Evolutionary conservation across 2,113 vertebrate species (phyloP).

Genomic region (Thryonomys swinderianus): DNA sequence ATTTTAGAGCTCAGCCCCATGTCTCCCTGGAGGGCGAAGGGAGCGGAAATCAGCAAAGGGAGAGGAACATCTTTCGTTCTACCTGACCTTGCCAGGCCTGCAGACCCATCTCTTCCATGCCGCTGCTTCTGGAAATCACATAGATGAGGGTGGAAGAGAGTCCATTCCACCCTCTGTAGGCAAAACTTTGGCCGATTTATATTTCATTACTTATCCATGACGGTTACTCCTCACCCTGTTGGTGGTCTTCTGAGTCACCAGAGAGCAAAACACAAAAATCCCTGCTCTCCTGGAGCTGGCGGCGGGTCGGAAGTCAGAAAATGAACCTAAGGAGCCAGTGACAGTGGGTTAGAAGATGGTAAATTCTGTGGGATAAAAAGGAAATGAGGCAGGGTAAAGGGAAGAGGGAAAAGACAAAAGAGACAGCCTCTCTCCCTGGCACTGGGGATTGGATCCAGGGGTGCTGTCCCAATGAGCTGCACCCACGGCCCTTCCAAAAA

Average conservation of each 20-base stretch:
- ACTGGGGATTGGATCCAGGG: neutral
- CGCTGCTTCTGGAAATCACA: neutral
- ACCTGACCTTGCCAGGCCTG: conserved; percentile 13
- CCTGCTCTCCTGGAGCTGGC: neutral
- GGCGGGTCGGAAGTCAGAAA: neutral
- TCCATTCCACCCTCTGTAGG: neutral
- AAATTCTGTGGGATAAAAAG: neutral
- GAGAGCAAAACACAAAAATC: neutral
- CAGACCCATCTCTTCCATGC: neutral
- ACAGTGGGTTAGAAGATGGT: neutral
- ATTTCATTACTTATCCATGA: neutral
- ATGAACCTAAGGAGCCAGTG: neutral
- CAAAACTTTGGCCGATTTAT: conserved; percentile 11
- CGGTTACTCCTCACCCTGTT: neutral
- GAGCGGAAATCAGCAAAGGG: neutral
- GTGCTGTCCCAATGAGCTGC: neutral
- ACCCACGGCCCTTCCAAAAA: neutral
- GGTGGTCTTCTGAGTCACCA: neutral
- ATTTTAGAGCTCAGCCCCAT: neutral
- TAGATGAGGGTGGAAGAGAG: neutral
- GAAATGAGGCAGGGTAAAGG: neutral
- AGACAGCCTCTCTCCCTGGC: neutral
- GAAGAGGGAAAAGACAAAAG: neutral
- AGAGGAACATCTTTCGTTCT: neutral
- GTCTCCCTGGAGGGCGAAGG: neutral